Evolutionary conservation across 2,113 vertebrate species (phyloP), one percentile per base, ranked within the genome.

Genomic region (Aix galericulata): DNA sequence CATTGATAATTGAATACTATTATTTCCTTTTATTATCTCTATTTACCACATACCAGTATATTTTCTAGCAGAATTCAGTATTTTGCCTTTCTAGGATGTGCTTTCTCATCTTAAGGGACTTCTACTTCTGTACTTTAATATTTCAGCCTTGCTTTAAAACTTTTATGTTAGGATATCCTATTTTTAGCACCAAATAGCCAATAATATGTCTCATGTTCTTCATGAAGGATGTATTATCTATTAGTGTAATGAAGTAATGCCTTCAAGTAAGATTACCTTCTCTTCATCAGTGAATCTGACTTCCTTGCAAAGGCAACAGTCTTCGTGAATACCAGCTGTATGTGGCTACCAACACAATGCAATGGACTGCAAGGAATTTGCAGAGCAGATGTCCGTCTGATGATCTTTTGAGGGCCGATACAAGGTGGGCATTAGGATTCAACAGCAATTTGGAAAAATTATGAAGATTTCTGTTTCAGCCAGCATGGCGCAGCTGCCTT

Each of bases 141-240:
- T 73, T 90, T 92, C 44, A 85, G 73, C 34, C 58, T 88, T 86
- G 38, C 42, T 60, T 84, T 94, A 71, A 88, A 96, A 93, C 38
- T 86, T 95, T 93, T 84, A 87, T 86, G 74, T 22, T 88, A 93
- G 68, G 42, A 82, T 76, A 91, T 69, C 44, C 79, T 64, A 79
- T 85, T 94, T 94, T 89, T 91, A 58, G 71, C 63, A 80, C 78
- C 34, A 95, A 95, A 95, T 85, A 87, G 75, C 90, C 78, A 91
- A 97, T 86, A 95, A 92, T 74, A 83, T 34, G 50, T 82, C 88
- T 97, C 20, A 42, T 12, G 11, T 66, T 88, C 52, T 59, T 73
- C 90, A 80, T 87, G 88, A 95, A 89, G 78, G 76, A 86, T 82
- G 55, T 89, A 92, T 38, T 89, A 83, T 60, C 74, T 85, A 86